phyloP scores from a whole-genome alignment of 2,113 vertebrate species.

The Apteryx mantelli region DNA sequence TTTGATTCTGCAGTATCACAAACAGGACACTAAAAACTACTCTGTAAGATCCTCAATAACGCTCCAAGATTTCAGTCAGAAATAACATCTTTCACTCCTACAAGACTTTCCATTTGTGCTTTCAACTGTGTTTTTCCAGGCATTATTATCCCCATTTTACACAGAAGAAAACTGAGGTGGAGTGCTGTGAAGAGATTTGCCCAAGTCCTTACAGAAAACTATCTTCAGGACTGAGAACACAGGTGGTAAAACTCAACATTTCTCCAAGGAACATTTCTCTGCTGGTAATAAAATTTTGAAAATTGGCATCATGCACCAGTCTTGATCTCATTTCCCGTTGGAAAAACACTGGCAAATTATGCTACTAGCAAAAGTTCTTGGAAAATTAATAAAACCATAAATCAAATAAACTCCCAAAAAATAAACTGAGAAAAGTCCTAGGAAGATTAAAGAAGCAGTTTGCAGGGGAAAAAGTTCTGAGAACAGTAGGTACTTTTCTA shows the following conservation, averaged over 20 bases:
- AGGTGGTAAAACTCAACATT: constrained; percentile 33
- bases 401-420: constrained; percentile 30
- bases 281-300: constrained; percentile 17
- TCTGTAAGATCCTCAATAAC: not conserved
- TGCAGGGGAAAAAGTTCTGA: not conserved
- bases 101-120: not conserved
- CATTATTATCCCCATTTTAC: not conserved
- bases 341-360: constrained; percentile 42
- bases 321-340: constrained; percentile 62
- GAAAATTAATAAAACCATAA: constrained; percentile 55
- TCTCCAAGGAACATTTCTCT: constrained; percentile 11
- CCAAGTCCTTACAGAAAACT: not conserved
- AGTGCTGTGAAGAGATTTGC: not conserved
- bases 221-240: not conserved
- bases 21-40: not conserved
- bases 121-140: not conserved
- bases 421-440: not conserved
- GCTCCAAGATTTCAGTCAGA: not conserved
- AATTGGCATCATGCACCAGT: constrained; percentile 5
- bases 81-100: not conserved
- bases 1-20: not conserved
- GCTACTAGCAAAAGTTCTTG: constrained; percentile 29
- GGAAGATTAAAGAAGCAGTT: constrained; percentile 2
- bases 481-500: not conserved
- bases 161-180: not conserved